phyloP scores from a whole-genome alignment of 2,888 invertebrate genomes.

The Campoplex nolae region DNA sequence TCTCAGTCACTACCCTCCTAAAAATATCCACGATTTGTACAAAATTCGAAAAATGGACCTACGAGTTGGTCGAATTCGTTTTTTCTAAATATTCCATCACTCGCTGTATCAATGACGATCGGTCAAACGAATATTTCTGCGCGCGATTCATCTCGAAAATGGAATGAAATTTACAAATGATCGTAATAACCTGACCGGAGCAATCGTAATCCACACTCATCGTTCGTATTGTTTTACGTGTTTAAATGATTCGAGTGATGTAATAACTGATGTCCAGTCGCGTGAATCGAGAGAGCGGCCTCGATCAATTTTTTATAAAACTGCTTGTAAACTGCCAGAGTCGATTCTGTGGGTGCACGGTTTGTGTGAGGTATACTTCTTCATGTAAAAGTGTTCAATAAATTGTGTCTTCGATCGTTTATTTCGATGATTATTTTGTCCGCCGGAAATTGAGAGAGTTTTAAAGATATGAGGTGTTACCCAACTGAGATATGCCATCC shows the following conservation, averaged over 20 bases:
- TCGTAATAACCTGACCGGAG: neutral
- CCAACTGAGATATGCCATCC: conserved; percentile 37
- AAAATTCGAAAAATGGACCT: neutral
- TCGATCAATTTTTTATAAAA: conserved; percentile 47
- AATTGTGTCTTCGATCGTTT: neutral
- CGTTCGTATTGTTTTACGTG: conserved; percentile 8
- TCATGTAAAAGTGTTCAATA: neutral
- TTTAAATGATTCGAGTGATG: conserved; percentile 33
- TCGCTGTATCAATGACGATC: neutral
- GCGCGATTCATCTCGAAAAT: neutral
- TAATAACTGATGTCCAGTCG: conserved; percentile 33
- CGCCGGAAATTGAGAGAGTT: neutral
- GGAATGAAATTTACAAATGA: neutral
- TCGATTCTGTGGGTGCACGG: conserved; percentile 6
- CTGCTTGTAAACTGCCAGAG: neutral
- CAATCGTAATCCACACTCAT: neutral
- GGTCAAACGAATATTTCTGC: neutral
- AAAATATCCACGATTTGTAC: neutral
- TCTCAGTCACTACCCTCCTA: neutral
- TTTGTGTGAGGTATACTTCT: neutral
- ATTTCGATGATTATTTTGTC: neutral
- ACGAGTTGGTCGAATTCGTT: neutral
- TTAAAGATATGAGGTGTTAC: neutral
- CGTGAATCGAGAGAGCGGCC: neutral
- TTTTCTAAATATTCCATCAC: neutral